Conservation (phyloP, 1,140 invertebrate genomes). For the Euborellia annulipes region DNA sequence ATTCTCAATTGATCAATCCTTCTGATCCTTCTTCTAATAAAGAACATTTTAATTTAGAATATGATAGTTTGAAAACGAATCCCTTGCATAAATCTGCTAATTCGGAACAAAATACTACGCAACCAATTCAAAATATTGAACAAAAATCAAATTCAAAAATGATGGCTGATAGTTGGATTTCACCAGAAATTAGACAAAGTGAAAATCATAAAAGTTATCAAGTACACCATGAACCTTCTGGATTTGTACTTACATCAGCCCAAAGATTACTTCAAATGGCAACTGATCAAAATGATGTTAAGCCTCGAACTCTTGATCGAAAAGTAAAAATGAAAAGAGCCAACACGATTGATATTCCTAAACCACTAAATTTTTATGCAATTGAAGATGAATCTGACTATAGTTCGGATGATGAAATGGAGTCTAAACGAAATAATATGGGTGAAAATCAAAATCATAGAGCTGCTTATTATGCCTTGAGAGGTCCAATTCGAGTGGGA, state of each 20-base stretch:
- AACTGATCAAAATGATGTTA: conserved; percentile 12
- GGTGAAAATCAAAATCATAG: conserved; percentile 19
- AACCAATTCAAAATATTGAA: no score
- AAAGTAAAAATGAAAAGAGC: conserved; percentile 68
- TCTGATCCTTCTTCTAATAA: no score
- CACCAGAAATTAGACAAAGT: no score
- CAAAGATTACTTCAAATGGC: conserved; percentile 20
- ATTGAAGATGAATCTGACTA: conserved; percentile 31
- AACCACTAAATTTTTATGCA: conserved; percentile 39
- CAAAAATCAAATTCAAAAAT: not conserved
- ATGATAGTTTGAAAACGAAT: no score
- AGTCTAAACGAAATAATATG: conserved; percentile 7
- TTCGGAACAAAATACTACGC: no score
- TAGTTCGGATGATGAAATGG: conserved; percentile 19
- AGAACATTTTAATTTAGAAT: no score
- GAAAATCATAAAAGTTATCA: not conserved
- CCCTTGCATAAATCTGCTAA: no score
- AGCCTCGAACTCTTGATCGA: conserved; percentile 3
- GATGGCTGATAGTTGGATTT: not conserved
- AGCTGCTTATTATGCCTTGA: conserved; percentile 30
- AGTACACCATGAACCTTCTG: not conserved
- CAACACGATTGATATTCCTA: conserved; percentile 75
- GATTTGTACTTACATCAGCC: conserved; percentile 11
- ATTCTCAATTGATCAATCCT: no score
- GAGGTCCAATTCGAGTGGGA: conserved; percentile 38